A percentile compares a stretch with the other conserved stretches of the same genome.
Conservation (phyloP, 2,113 vertebrate genomes). For the Cynoglossus semilaevis region DNA sequence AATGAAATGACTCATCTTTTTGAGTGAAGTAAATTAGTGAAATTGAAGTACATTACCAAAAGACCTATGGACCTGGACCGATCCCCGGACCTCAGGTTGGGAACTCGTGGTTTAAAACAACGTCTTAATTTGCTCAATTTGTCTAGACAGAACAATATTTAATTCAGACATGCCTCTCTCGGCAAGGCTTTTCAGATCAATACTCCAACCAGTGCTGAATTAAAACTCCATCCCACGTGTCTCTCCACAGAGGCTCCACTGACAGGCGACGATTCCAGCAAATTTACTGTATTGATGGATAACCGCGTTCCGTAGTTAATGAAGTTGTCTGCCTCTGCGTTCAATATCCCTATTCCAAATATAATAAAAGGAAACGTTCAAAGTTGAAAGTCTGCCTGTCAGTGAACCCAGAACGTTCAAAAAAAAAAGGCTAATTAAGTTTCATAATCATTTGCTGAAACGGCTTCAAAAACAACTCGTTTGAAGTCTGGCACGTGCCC, state of each 20-base stretch:
- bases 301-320: no score
- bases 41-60: no score
- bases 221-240: slow-evolving; percentile 18
- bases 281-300: slow-evolving; percentile 14
- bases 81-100: no score
- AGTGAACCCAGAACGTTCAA: slow-evolving; percentile 13
- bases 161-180: no score
- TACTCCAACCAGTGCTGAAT: slow-evolving; percentile 42
- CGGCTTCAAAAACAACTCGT: slow-evolving; percentile 37
- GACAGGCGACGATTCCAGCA: slow-evolving; percentile 9
- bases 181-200: slow-evolving; percentile 39
- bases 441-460: slow-evolving; percentile 13
- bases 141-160: no score
- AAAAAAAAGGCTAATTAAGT: slow-evolving; percentile 25
- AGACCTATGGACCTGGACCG: no score
- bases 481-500: slow-evolving; percentile 13
- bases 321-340: no score
- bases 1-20: no score
- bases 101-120: no score
- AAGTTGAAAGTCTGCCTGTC: background rate
- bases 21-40: no score
- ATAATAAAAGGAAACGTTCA: background rate
- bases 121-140: no score
- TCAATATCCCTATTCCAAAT: no score
- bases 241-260: slow-evolving; percentile 8